Conservation (phyloP, 2,113 vertebrate species). For the Strix aluco region DNA sequence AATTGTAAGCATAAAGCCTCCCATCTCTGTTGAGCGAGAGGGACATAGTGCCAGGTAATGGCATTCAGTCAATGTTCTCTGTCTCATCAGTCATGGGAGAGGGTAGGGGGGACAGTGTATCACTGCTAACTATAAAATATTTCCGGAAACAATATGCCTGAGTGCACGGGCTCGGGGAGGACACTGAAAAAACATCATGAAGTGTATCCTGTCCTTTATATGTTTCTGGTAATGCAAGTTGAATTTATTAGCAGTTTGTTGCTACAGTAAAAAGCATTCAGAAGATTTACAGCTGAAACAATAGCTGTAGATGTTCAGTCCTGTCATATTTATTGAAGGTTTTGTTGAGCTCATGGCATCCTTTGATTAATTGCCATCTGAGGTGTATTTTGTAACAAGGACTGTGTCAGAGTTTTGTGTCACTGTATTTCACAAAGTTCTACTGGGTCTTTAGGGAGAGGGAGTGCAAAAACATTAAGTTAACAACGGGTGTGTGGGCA, state of each 20-base stretch:
- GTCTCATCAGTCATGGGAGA: neutral
- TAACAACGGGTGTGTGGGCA: constrained; percentile 58
- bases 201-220: constrained; percentile 17
- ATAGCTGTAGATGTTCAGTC: constrained; percentile 39
- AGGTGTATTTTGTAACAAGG: constrained; percentile 65
- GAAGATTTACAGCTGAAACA: constrained; percentile 69
- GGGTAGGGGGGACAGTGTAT: neutral
- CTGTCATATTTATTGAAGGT: constrained; percentile 54
- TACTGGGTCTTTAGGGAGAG: constrained; percentile 48
- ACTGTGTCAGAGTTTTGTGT: constrained; percentile 51
- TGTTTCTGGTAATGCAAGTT: constrained; percentile 39
- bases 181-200: constrained; percentile 13
- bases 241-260: constrained; percentile 66
- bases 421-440: constrained; percentile 63
- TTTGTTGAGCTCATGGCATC: constrained; percentile 70
- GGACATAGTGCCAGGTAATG: neutral
- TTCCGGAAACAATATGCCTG: constrained; percentile 23
- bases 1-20: neutral
- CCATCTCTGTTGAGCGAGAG: neutral
- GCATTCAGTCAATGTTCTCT: neutral
- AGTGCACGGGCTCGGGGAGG: constrained; percentile 6
- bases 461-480: constrained; percentile 62
- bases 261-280: constrained; percentile 60
- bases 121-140: constrained; percentile 20
- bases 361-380: constrained; percentile 71